phyloP scores from a whole-genome alignment of 2,113 vertebrate species.

The Phodopus roborovskii region DNA sequence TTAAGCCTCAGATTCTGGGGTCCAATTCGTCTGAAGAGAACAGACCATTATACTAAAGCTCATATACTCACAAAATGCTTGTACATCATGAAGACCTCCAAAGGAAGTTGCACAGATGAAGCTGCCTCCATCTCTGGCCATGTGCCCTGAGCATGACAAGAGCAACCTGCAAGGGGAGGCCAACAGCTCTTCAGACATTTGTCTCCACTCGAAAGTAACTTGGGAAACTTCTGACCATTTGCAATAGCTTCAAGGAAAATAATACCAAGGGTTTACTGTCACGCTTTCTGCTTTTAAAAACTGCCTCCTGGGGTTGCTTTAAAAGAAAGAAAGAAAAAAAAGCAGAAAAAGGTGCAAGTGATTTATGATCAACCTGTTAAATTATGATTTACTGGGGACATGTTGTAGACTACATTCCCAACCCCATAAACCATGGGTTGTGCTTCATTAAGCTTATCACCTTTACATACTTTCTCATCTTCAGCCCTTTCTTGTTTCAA shows the following conservation, averaged over 20 bases:
- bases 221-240: conserved; percentile 52
- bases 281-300: background rate
- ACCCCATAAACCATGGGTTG: conserved; percentile 10
- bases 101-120: conserved; percentile 65
- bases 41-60: conserved; percentile 66
- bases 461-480: conserved; percentile 7
- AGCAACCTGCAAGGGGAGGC: conserved; percentile 19
- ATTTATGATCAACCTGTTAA: conserved; percentile 12
- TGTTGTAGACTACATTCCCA: background rate
- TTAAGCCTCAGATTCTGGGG: conserved; percentile 71
- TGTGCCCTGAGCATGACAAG: conserved; percentile 60
- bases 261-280: conserved; percentile 25
- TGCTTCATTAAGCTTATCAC: background rate
- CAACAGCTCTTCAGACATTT: conserved; percentile 14
- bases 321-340: background rate
- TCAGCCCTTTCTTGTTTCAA: conserved; percentile 10
- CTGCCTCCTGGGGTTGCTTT: background rate
- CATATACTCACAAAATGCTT: conserved; percentile 66
- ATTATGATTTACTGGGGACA: background rate
- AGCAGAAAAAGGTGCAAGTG: background rate
- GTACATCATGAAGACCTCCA: conserved; percentile 69
- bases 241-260: conserved; percentile 24
- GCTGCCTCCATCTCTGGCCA: conserved; percentile 11
- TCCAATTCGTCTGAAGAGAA: conserved; percentile 71
- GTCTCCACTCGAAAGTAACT: conserved; percentile 54